Conservation (phyloP, 2,113 vertebrate genomes). For the Percopsis transmontana region DNA sequence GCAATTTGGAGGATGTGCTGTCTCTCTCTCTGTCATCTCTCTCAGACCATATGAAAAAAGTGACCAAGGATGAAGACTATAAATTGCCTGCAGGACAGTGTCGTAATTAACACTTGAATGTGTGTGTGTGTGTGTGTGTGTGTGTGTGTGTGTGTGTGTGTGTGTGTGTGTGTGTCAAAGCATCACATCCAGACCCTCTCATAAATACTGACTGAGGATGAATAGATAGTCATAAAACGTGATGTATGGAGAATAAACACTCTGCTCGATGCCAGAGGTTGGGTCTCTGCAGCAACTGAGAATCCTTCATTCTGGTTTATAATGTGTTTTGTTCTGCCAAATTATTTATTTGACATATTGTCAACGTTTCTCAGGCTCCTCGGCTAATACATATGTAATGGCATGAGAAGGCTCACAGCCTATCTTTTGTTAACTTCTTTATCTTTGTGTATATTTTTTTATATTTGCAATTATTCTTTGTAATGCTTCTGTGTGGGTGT, state of each 20-base stretch:
- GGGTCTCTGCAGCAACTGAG: slow-evolving; percentile 8
- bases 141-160: not conserved
- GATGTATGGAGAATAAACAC: slow-evolving; percentile 33
- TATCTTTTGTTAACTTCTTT: no score
- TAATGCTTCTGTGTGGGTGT: no score
- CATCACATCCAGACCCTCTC: slow-evolving; percentile 24
- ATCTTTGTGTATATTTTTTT: no score
- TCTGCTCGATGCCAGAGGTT: slow-evolving; percentile 19
- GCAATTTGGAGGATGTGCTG: slow-evolving; percentile 2
- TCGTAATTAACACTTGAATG: slow-evolving; percentile 42
- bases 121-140: not conserved
- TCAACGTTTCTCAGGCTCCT: slow-evolving; percentile 10
- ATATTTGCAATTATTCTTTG: no score
- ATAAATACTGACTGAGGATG: slow-evolving; percentile 40
- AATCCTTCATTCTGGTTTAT: slow-evolving; percentile 47
- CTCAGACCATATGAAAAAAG: slow-evolving; percentile 3
- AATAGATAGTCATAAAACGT: slow-evolving; percentile 39
- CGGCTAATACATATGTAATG: slow-evolving; percentile 1
- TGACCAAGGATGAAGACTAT: slow-evolving; percentile 22
- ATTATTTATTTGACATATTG: slow-evolving; percentile 33
- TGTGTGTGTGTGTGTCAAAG: slow-evolving; percentile 4
- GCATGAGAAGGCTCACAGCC: no score
- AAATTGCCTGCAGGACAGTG: slow-evolving; percentile 34
- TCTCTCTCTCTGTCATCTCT: slow-evolving; percentile 3
- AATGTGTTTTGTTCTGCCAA: slow-evolving; percentile 21